A percentile compares a stretch with the other conserved stretches of the same genome.
Evolutionary conservation across 64 coral and sea anemone genomes (phyloP).

Genomic region (Montipora cactus): DNA sequence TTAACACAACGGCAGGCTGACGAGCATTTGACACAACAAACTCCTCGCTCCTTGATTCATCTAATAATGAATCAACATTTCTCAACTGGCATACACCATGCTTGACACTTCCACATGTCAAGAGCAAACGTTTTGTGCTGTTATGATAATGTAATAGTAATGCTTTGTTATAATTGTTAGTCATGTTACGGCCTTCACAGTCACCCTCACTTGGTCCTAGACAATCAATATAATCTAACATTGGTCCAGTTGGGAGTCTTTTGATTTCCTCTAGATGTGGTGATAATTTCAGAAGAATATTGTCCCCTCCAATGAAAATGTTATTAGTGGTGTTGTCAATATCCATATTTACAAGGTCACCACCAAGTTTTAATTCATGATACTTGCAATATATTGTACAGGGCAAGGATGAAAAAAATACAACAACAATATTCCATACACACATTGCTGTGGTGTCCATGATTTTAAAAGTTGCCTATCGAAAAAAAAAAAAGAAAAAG

Average conservation of each 20-base stretch:
- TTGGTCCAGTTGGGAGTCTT: conserved; percentile 58
- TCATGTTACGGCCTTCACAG: not conserved
- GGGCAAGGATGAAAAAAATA: not conserved
- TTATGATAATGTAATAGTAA: conserved; percentile 62
- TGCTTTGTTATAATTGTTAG: conserved; percentile 71
- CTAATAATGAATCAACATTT: conserved; percentile 46
- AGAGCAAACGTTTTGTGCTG: conserved; percentile 38
- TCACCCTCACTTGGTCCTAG: not conserved
- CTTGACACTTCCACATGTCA: conserved; percentile 81
- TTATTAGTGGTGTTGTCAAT: conserved; percentile 62
- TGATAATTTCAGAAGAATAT: conserved; percentile 72
- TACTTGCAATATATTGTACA: conserved; percentile 1
- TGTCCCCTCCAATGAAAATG: conserved; percentile 82
- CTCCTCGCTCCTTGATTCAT: not conserved
- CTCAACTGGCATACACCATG: conserved; percentile 72
- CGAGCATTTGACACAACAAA: conserved; percentile 45
- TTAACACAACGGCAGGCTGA: conserved; percentile 64
- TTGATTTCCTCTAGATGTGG: conserved; percentile 6
- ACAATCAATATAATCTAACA: conserved; percentile 53
- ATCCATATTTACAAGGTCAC: conserved; percentile 65
- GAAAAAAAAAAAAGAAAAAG: not conserved
- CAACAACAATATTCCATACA: not conserved
- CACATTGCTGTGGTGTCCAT: not conserved
- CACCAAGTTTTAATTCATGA: conserved; percentile 32
- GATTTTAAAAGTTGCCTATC: not conserved